phyloP scores from a whole-genome alignment of 2,888 invertebrate species.

The Ommatoiulus sabulosus region DNA sequence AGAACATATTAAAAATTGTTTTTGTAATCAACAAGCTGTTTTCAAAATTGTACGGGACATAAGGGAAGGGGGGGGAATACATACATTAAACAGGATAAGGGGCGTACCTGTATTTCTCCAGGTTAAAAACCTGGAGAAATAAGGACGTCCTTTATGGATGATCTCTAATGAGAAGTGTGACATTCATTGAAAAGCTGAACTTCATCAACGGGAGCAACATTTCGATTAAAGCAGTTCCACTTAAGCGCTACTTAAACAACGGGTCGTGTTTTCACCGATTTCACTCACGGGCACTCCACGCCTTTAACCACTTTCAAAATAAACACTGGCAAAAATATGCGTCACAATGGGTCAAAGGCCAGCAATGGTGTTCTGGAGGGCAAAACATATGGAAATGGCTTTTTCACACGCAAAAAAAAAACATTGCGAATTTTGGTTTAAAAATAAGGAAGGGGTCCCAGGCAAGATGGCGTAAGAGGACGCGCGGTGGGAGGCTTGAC shows the following conservation, averaged over 20 bases:
- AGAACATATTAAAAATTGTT: too few species aligned
- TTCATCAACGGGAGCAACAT: background rate
- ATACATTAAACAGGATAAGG: too few species aligned
- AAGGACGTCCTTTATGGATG: too few species aligned
- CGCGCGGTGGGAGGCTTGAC: background rate
- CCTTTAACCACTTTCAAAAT: conserved; percentile 1
- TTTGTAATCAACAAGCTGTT: too few species aligned
- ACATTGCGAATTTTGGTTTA: background rate
- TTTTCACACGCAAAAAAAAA: background rate
- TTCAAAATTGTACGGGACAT: too few species aligned
- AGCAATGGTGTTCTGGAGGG: background rate
- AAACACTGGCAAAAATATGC: background rate
- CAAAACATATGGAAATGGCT: background rate
- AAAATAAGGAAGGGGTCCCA: background rate
- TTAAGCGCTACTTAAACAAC: background rate
- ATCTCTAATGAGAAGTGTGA: too few species aligned
- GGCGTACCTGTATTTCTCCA: too few species aligned
- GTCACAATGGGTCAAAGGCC: background rate
- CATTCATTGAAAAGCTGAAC: background rate
- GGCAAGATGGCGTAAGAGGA: background rate
- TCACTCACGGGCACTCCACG: background rate
- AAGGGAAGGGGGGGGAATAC: too few species aligned
- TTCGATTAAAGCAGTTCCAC: background rate
- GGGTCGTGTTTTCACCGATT: background rate
- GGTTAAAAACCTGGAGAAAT: too few species aligned